These are phyloP conservation scores for Ciconia maguari DNA, from an alignment of 2,113 vertebrate genomes.

Conservation along the genomic window DNA sequence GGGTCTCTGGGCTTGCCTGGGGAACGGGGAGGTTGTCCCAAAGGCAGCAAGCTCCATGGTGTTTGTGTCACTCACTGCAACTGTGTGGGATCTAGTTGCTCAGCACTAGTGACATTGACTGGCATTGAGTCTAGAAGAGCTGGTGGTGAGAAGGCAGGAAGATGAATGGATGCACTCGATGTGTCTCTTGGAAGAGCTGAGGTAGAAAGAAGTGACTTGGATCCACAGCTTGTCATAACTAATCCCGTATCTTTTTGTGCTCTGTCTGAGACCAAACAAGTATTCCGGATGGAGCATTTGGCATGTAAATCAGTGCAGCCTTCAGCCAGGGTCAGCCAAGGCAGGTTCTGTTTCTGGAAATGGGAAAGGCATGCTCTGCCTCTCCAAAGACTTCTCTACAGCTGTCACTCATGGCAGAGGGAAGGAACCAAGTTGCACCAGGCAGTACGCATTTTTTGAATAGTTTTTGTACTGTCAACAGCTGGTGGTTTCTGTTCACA, in stretches of 20 bases:
- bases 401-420: constrained; percentile 27
- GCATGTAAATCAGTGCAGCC: constrained; percentile 5
- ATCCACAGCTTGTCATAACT: constrained; percentile 17
- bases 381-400: constrained; percentile 43
- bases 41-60: not conserved
- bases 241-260: constrained; percentile 16
- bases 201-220: constrained; percentile 20
- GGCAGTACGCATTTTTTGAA: constrained; percentile 14
- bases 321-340: not conserved
- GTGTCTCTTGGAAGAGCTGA: not conserved
- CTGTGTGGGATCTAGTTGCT: not conserved
- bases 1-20: not conserved
- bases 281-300: not conserved
- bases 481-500: constrained; percentile 40
- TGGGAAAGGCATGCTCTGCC: not conserved
- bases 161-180: not conserved
- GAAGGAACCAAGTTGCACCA: not conserved
- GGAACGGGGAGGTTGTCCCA: not conserved
- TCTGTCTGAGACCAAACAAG: not conserved
- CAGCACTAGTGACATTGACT: accelerated
- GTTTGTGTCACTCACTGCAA: not conserved
- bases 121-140: not conserved
- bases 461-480: constrained; percentile 31
- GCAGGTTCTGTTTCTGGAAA: constrained; percentile 53
- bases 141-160: not conserved